Evolutionary conservation across 2,113 vertebrate genomes (phyloP).

Genomic region (Tringa solitaria): DNA sequence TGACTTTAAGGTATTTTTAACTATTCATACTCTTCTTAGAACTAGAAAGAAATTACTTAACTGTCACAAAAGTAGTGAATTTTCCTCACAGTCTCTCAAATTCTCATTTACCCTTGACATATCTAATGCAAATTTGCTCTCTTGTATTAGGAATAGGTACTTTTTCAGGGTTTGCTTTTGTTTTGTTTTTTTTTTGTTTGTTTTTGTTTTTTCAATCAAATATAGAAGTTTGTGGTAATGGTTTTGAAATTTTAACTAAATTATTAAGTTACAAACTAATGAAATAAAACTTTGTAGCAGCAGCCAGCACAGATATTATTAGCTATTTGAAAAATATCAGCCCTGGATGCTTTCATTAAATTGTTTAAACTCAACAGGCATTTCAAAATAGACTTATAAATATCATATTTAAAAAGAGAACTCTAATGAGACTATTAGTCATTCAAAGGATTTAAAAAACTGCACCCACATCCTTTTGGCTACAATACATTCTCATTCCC

Average conservation of each 20-base stretch:
- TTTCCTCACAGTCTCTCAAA: not conserved
- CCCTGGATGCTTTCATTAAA: not conserved
- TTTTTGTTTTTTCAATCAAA: not conserved
- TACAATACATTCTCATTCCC: not conserved
- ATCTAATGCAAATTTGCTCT: not conserved
- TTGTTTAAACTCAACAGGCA: not conserved
- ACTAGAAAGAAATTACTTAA: not conserved
- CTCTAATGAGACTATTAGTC: not conserved
- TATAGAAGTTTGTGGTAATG: not conserved
- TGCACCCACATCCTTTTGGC: not conserved
- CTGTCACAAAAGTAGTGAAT: not conserved
- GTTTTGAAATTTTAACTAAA: not conserved
- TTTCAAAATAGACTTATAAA: not conserved
- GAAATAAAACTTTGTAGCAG: not conserved
- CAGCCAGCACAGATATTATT: not conserved
- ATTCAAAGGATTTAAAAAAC: not conserved
- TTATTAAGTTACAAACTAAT: not conserved
- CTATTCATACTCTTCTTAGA: not conserved
- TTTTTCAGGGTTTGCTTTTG: not conserved
- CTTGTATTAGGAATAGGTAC: not conserved
- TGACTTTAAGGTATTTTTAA: not conserved
- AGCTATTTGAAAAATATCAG: not conserved
- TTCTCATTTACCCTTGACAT: not conserved
- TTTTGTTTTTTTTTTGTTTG: too few relatives aligned
- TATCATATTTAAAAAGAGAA: not conserved